A percentile compares a stretch with the other conserved stretches of the same genome.
These are phyloP conservation scores for Anguilla megastoma DNA, from an alignment of 2,797 vertebrate genomes.

Conservation along the genomic window DNA sequence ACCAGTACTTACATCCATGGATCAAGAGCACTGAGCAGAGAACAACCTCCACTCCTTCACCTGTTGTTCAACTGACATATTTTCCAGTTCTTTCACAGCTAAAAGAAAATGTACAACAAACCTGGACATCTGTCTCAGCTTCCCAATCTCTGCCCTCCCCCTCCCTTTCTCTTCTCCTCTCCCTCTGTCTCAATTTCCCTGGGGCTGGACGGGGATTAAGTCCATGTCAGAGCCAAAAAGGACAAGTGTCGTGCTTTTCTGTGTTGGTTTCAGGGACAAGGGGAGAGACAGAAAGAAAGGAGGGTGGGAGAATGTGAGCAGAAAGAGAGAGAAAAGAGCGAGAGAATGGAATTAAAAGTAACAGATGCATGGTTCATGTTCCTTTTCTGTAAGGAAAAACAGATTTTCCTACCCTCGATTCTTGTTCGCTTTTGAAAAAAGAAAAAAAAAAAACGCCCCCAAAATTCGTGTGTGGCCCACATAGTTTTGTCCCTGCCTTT, in stretches of 20 bases:
- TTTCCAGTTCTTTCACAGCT: not conserved
- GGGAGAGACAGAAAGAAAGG: not conserved
- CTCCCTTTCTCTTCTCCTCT: not conserved
- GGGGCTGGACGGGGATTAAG: slow-evolving; percentile 7
- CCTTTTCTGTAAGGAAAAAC: slow-evolving; percentile 16
- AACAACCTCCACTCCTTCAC: not conserved
- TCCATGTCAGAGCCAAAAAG: slow-evolving; percentile 37
- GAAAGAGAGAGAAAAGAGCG: not conserved
- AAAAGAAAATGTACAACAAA: not conserved
- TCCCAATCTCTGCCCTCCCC: not conserved
- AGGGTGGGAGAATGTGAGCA: slow-evolving; percentile 6
- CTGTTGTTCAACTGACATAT: not conserved
- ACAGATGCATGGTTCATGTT: slow-evolving; percentile 35
- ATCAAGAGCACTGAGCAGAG: not conserved
- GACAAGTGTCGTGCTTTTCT: slow-evolving; percentile 39
- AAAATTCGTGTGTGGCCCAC: slow-evolving; percentile 34
- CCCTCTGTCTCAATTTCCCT: slow-evolving; percentile 26
- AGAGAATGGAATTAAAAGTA: slow-evolving; percentile 27
- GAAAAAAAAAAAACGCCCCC: not conserved
- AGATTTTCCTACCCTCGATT: slow-evolving; percentile 16
- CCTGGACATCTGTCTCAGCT: slow-evolving; percentile 34
- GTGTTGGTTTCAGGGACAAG: slow-evolving; percentile 24
- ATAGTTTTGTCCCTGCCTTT: not conserved
- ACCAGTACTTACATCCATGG: not conserved
- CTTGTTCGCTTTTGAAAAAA: slow-evolving; percentile 32